Base-by-base conservation (phyloP, 2,113 vertebrate genomes). In the Acrocephalus arundinaceus region DNA sequence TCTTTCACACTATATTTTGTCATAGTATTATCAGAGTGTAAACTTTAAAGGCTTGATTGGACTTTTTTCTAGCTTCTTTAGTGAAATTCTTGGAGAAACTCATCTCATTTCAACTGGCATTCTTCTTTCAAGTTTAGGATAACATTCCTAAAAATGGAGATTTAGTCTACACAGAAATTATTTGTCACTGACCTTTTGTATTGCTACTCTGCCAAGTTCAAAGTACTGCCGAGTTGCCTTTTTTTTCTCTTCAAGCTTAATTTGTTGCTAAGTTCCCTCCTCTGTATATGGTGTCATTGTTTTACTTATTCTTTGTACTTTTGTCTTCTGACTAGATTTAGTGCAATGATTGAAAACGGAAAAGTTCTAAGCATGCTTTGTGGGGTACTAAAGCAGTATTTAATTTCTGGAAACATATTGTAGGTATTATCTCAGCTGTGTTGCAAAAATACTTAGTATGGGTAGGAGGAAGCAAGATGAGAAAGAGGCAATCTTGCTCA, bases 101-200 rank as follows among this genome's bases (percentile, higher is more conserved):
- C 27, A 52, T 59, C 59, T 74, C 15, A n/a, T 51, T 89, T 94
- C 61, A 73, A 23, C 27, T 67, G 55, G 4, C 13, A 83, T 86
- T 88, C 95, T 13, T 51, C 37, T 74, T 86, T 72, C 72, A 96
- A 88, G n/a, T 75, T 94, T 78, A 81, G 73, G 68, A 80, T 74
- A 85, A 66, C 67, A 74, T 92, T 95, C 72, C 88, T 96, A 94
- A 94, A 94, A 96, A 94, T 81, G 88, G 80, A 89, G n/a, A 75
- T 92, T 75, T 78, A 81, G 24, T 87, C 58, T 81, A 54, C 70
- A 68, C n/a, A 92, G 83, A 80, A 91, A 92, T 95, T 86, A 39
- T 84, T 90, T 96, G 73, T 78, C 54, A 30, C 37, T 92, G 85
- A 83, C 76, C 61, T 94, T 85, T 93, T 84, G 24, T 52, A n/a